phyloP scores from a whole-genome alignment of 2,113 vertebrate species.

The Callocephalon fimbriatum region DNA sequence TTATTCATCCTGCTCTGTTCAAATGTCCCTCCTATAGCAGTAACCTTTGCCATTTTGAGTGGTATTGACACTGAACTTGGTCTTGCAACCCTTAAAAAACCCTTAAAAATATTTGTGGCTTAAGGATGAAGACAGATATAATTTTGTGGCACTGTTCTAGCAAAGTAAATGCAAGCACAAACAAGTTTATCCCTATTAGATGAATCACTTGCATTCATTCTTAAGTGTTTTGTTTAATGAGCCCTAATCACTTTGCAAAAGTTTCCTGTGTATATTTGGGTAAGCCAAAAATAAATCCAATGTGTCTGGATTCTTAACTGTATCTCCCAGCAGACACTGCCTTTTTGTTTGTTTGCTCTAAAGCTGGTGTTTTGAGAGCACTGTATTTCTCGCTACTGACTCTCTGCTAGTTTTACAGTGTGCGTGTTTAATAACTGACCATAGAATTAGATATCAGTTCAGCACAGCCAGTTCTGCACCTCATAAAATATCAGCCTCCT shows the following conservation, averaged over 20 bases:
- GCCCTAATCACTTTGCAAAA: neutral
- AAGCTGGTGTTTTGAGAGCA: neutral
- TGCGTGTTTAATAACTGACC: neutral
- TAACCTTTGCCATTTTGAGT: neutral
- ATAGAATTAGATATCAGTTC: neutral
- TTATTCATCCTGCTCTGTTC: neutral
- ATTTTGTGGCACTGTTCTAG: neutral
- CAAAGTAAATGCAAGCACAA: neutral
- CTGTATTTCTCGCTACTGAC: neutral
- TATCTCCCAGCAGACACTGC: neutral
- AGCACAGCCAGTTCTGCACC: neutral
- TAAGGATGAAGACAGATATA: neutral
- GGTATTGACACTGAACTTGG: neutral
- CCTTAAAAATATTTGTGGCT: neutral
- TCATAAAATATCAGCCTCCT: neutral
- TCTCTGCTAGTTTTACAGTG: neutral
- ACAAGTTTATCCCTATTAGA: neutral
- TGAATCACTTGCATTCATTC: constrained; percentile 2
- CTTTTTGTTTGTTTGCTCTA: neutral
- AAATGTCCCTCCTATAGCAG: neutral
- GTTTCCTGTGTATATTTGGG: constrained; percentile 2
- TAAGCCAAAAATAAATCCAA: constrained; percentile 32
- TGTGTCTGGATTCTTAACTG: neutral
- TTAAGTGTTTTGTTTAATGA: constrained; percentile 42
- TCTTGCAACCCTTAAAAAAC: neutral